Conservation (phyloP, 2,113 vertebrate genomes). For the Psittacus erithacus region DNA sequence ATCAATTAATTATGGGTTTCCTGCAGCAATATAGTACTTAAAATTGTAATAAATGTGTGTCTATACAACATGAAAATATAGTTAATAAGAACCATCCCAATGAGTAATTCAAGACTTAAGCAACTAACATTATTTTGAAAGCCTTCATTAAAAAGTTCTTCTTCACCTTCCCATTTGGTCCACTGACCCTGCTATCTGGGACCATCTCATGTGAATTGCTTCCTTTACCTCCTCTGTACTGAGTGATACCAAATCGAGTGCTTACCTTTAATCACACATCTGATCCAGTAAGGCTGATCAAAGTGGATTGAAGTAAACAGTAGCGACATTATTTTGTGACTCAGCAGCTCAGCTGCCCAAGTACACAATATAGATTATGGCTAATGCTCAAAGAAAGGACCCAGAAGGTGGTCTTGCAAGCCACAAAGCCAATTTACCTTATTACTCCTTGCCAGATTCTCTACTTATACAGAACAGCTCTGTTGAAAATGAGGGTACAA, state of each 20-base stretch:
- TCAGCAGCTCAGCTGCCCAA: background rate
- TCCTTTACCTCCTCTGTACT: conserved; percentile 7
- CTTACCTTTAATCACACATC: background rate
- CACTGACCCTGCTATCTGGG: conserved; percentile 17
- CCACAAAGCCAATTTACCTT: background rate
- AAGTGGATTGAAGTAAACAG: conserved; percentile 31
- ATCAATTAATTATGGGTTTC: conserved; percentile 60
- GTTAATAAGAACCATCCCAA: conserved; percentile 82
- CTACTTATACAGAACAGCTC: background rate
- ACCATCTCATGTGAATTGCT: conserved; percentile 5
- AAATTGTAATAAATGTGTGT: conserved; percentile 59
- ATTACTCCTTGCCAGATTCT: background rate
- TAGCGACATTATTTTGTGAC: conserved; percentile 16
- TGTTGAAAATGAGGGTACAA: background rate
- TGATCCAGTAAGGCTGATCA: conserved; percentile 16
- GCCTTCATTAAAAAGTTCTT: conserved; percentile 57
- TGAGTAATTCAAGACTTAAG: conserved; percentile 65
- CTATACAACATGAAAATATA: conserved; percentile 71
- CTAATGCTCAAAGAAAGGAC: background rate
- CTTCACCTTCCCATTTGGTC: conserved; percentile 14
- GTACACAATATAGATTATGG: background rate
- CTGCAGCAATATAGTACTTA: conserved; percentile 34
- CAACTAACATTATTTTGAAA: conserved; percentile 45
- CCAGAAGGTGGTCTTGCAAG: background rate
- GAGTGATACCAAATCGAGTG: background rate